phyloP scores from a whole-genome alignment of 2,113 vertebrate species.

The Nyctereutes procyonoides region DNA sequence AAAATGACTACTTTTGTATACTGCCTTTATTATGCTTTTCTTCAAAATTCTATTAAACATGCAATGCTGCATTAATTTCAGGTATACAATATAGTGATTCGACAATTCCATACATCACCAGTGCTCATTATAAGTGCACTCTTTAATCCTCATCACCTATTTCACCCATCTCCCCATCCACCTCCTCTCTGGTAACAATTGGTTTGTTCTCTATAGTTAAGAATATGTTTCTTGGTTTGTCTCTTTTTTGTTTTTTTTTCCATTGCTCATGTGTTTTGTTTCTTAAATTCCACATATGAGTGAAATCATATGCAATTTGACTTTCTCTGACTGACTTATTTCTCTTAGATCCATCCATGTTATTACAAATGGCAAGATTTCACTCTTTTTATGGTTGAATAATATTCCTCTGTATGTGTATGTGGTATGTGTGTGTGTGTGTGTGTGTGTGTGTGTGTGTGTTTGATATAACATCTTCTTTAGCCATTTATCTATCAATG shows the following conservation, averaged over 20 bases:
- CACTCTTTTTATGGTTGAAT: not conserved
- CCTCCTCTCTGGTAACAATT: not conserved
- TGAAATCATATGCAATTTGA: not conserved
- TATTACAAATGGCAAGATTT: not conserved
- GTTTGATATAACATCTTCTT: not conserved
- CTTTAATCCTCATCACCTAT: not conserved
- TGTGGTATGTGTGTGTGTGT: not conserved
- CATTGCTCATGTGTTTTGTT: not conserved
- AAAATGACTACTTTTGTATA: not conserved
- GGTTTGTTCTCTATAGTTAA: not conserved
- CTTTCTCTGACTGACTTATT: not conserved
- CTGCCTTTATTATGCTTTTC: not conserved
- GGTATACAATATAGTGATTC: not conserved
- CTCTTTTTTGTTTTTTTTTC: not conserved
- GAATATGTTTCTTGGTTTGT: not conserved
- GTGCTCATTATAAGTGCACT: not conserved
- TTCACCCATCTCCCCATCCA: not conserved
- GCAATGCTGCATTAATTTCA: not conserved
- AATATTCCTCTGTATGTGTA: not conserved
- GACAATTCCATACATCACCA: not conserved
- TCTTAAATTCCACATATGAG: not conserved
- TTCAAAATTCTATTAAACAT: not conserved
- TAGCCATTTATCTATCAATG: not conserved
- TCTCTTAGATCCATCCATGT: not conserved
- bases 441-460: not conserved